phyloP scores from a whole-genome alignment of 2,113 vertebrate genomes.

The Ophthalmolycus amberensis region DNA sequence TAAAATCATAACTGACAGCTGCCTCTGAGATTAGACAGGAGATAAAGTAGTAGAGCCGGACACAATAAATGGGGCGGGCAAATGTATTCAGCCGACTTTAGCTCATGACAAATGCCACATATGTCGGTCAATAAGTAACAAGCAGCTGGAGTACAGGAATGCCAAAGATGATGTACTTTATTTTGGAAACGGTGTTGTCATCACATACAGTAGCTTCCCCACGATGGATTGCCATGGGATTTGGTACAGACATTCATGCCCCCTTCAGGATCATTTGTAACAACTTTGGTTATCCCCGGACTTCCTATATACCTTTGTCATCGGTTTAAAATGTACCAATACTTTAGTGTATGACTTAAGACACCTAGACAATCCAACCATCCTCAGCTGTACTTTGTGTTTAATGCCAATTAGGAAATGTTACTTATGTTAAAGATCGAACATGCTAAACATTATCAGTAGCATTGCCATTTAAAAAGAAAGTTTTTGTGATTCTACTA shows the following conservation, averaged over 20 bases:
- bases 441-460: neutral
- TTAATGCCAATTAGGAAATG: neutral
- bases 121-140: neutral
- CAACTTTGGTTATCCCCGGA: neutral
- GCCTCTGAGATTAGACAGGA: constrained; percentile 53
- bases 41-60: constrained; percentile 25
- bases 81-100: constrained; percentile 7
- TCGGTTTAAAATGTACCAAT: neutral
- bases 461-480: no score
- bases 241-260: neutral
- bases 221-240: no score
- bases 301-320: neutral
- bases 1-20: constrained; percentile 57
- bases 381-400: neutral
- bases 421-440: neutral
- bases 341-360: neutral
- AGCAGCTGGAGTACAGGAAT: neutral
- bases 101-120: neutral
- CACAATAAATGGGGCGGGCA: constrained; percentile 23
- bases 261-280: neutral
- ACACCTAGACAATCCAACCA: neutral
- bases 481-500: neutral
- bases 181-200: neutral
- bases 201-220: neutral
- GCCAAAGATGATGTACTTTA: neutral